phyloP scores from a whole-genome alignment of 2,888 invertebrate genomes.

The Noctua janthe region DNA sequence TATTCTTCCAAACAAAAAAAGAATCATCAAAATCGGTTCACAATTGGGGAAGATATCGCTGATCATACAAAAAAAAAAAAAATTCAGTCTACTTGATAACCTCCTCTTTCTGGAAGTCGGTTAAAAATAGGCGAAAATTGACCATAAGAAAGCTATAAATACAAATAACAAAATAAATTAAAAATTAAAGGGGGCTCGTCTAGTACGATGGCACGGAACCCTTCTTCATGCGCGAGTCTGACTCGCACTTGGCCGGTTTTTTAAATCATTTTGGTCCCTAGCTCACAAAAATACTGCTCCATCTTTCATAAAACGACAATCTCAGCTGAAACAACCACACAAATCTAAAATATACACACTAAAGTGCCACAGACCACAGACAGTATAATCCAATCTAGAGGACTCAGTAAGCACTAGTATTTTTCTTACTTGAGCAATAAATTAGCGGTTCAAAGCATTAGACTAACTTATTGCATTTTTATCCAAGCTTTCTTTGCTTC shows the following conservation, averaged over 20 bases:
- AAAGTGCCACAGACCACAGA: conserved; percentile 6
- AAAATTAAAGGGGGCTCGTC: too few species aligned
- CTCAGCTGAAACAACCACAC: background rate
- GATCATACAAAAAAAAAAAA: too few species aligned
- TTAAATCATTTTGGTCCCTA: background rate
- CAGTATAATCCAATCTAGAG: conserved; percentile 21
- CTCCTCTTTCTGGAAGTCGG: too few species aligned
- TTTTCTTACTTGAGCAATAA: conserved; percentile 52
- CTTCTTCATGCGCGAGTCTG: too few species aligned
- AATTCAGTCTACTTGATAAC: too few species aligned
- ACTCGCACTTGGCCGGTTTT: background rate
- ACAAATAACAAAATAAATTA: too few species aligned
- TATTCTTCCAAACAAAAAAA: too few species aligned
- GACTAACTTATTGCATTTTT: conserved; percentile 63
- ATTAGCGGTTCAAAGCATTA: conserved; percentile 59
- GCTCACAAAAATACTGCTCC: background rate
- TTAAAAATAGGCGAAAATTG: too few species aligned
- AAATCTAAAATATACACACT: conserved; percentile 6
- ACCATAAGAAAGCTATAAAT: too few species aligned
- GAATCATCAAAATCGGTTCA: too few species aligned
- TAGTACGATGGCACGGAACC: too few species aligned
- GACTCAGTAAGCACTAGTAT: conserved; percentile 25
- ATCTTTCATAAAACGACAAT: background rate
- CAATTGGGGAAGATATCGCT: too few species aligned
- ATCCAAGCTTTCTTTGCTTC: conserved; percentile 47